These are phyloP conservation scores for Halcyon badia DNA, from an alignment of 2,797 vertebrate genomes.

Conservation along the genomic window DNA sequence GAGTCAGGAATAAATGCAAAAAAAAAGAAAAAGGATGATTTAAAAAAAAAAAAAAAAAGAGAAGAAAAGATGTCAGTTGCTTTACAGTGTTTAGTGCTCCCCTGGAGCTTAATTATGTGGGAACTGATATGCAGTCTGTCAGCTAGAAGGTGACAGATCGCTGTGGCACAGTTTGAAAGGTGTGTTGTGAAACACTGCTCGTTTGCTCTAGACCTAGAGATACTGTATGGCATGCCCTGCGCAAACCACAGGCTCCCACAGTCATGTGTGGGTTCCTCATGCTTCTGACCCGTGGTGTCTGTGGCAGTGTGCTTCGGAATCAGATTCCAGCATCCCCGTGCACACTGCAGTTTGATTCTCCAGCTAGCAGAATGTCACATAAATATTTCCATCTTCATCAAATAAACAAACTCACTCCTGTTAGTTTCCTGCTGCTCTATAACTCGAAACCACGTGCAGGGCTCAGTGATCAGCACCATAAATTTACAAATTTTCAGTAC, in stretches of 20 bases:
- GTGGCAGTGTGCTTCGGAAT: neutral
- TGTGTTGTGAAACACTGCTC: conserved; percentile 13
- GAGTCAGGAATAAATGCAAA: neutral
- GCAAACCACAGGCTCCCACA: neutral
- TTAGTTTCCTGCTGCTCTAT: neutral
- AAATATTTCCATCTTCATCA: neutral
- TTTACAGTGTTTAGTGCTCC: conserved; percentile 31
- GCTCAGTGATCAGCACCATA: neutral
- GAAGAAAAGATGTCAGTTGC: neutral
- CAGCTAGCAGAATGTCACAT: neutral
- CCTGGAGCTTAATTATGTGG: conserved; percentile 60
- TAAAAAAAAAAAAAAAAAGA: too few species aligned
- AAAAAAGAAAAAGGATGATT: neutral
- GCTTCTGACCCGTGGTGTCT: neutral
- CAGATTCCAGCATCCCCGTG: neutral
- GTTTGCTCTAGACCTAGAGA: neutral
- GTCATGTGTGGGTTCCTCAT: neutral
- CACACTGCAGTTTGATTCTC: neutral
- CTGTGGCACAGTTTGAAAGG: neutral
- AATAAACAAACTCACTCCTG: neutral
- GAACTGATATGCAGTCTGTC: conserved; percentile 23
- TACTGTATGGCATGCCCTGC: neutral
- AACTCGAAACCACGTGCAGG: neutral
- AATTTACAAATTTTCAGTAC: neutral
- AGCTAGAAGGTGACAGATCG: conserved; percentile 39